A percentile compares a stretch with the other conserved stretches of the same genome.
phyloP scores from a whole-genome alignment of 2,797 vertebrate species.

The Cuniculus paca region DNA sequence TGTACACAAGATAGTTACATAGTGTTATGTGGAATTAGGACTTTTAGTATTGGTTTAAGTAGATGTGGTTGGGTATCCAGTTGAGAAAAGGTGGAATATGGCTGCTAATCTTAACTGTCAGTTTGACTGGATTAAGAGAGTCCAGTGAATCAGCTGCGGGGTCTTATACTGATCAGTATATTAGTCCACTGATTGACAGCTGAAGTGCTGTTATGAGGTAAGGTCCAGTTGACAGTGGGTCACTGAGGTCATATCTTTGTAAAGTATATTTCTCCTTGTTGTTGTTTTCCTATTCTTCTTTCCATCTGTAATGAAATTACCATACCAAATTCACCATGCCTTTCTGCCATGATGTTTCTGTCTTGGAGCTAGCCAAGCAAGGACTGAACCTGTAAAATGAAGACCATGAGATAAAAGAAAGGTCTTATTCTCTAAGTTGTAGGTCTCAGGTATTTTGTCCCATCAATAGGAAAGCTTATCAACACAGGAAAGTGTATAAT shows the following conservation, averaged over 20 bases:
- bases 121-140: neutral
- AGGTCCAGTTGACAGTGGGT: neutral
- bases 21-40: neutral
- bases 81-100: neutral
- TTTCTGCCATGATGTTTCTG: neutral
- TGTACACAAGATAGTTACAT: neutral
- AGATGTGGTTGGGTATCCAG: neutral
- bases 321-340: neutral
- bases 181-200: neutral
- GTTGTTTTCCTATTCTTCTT: neutral
- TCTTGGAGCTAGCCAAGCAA: neutral
- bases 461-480: neutral
- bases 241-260: neutral
- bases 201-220: neutral
- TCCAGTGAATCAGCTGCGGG: neutral
- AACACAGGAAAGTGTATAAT: neutral
- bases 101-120: neutral
- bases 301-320: neutral
- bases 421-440: neutral
- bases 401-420: neutral
- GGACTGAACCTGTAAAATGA: neutral
- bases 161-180: neutral
- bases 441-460: neutral
- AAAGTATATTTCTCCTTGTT: neutral
- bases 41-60: neutral